Percentiles rank a stretch among this genome's conserved stretches.
Evolutionary conservation across 2,888 invertebrate species (phyloP).

Genomic region (Nephrotoma flavescens): DNA sequence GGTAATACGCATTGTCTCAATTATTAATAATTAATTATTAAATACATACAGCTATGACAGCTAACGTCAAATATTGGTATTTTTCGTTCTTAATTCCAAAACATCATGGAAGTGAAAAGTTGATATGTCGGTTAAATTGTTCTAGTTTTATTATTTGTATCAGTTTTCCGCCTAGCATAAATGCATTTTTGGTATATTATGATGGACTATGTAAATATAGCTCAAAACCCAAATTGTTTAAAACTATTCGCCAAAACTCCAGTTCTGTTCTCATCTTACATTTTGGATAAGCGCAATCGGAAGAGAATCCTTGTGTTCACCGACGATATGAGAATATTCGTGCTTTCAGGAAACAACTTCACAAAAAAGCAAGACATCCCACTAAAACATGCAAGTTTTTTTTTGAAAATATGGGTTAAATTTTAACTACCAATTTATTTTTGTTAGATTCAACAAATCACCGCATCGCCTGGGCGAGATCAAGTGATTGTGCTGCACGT

Average conservation of each 20-base stretch:
- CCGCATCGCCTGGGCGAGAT: background rate
- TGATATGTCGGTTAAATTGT: too few relatives aligned
- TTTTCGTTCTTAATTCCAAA: too few relatives aligned
- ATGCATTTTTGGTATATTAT: background rate
- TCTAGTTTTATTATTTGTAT: too few relatives aligned
- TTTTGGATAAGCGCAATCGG: background rate
- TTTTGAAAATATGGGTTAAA: background rate
- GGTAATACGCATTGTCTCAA: too few relatives aligned
- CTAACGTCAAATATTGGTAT: too few relatives aligned
- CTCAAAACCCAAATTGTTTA: background rate
- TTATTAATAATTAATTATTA: too few relatives aligned
- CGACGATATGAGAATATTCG: background rate
- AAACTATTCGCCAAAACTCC: background rate
- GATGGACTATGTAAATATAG: background rate
- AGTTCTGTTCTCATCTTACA: background rate
- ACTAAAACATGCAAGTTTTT: background rate
- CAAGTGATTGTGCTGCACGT: background rate
- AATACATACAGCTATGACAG: too few relatives aligned
- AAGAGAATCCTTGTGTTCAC: background rate
- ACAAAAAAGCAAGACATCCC: background rate
- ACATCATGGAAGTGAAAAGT: too few relatives aligned
- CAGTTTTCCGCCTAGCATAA: too few relatives aligned
- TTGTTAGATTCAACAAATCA: background rate
- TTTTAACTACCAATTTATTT: background rate
- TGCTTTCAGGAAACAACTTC: background rate